A percentile compares a stretch with the other conserved stretches of the same genome.
phyloP scores from a whole-genome alignment of 2,888 invertebrate genomes.

The Drosophila cognata region DNA sequence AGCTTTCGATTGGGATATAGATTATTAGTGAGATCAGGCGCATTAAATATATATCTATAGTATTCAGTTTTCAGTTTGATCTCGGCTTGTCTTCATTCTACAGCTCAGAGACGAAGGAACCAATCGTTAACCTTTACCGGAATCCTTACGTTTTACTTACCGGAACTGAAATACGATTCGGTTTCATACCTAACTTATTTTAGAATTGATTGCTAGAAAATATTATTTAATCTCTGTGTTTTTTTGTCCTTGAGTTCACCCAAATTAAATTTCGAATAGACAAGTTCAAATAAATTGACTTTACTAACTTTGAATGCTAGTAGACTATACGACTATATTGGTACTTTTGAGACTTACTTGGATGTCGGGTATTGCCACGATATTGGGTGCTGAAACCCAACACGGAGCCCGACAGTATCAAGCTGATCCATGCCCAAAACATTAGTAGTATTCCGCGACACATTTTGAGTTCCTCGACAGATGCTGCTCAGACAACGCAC shows the following conservation, averaged over 20 bases:
- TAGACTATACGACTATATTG: no score
- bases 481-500: constrained; percentile 7
- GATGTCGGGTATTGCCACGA: constrained; percentile 67
- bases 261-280: no score
- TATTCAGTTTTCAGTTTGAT: neutral
- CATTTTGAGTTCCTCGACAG: constrained; percentile 19
- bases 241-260: no score
- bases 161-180: no score
- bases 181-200: no score
- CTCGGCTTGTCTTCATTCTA: neutral
- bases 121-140: no score
- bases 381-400: constrained; percentile 64
- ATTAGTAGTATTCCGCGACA: constrained; percentile 4
- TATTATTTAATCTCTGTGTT: no score
- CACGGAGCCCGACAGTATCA: neutral
- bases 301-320: no score
- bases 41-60: neutral
- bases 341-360: constrained; percentile 49
- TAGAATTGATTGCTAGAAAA: no score
- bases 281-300: neutral
- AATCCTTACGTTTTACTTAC: no score
- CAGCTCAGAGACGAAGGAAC: neutral
- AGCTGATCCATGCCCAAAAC: neutral
- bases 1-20: constrained; percentile 23
- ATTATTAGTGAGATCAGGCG: neutral